Evolutionary conservation across 2,113 vertebrate species (phyloP), one percentile per base, ranked within the genome.

Genomic region (Cyanoramphus novaezelandiae): DNA sequence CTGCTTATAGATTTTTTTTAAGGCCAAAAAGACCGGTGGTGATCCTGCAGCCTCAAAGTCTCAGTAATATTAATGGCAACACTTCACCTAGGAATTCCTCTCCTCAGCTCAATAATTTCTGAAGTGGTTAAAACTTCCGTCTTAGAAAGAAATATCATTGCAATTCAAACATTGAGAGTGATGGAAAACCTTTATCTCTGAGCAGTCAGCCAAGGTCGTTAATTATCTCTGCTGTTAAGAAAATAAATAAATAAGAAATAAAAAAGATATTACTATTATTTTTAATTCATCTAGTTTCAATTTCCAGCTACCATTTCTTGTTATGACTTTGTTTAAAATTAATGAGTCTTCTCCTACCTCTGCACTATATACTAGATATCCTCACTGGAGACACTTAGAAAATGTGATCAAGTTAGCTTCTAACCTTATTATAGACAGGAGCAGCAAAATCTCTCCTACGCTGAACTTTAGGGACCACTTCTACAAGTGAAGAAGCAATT

Each of bases 391-490:
- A 44, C 10, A 72, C 28, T 71, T 43, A 64, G 11, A 92, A 60
- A 68, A 85, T 60, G 44, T 57, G 68, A 94, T 83, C 46, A 83
- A 72, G 72, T 64, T 90, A 83, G 35, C 82, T 92, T 90, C 90
- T 94, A 90, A 94, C 88, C 82, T 95, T 84, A 79, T 76, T 76
- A 95, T 57, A 93, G 82, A 72, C 47, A 89, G 49, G 37, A 80
- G 53, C 43, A 88, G 87, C 59, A 77, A 82, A 95, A 83, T 80
- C 39, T 87, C 65, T 94, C 41, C 41, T 88, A 62, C 1, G 3
- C 37, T 89, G 67, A 94, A 81, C 80, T 86, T 90, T 21, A 53
- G 86, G 77, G 65, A 78, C 62, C 21, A 21, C 65, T 95, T 95
- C 31, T 77, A 31, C 37, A 81, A 82, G 53, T 11, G 59, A 80